Percentiles rank a stretch among this genome's conserved stretches.
Conservation (phyloP, 1,140 invertebrate species). For the Drosophila miranda region DNA sequence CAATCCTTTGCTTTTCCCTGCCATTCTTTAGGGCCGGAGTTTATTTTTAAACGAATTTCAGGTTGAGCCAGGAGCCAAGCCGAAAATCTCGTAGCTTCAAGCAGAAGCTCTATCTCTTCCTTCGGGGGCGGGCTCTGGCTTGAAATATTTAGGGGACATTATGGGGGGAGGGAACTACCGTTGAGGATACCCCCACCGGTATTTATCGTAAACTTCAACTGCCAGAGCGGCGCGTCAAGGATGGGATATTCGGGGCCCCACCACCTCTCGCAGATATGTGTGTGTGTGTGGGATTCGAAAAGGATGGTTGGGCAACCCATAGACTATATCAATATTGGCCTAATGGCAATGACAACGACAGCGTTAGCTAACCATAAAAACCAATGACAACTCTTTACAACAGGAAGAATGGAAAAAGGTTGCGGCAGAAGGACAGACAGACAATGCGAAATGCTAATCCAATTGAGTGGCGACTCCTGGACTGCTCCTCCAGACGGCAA, state of each 20-base stretch:
- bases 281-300: too few relatives aligned
- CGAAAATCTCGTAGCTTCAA: conserved; percentile 18
- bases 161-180: conserved; percentile 53
- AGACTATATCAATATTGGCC: conserved; percentile 65
- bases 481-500: conserved; percentile 41
- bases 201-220: conserved; percentile 80
- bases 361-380: conserved; percentile 61
- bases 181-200: conserved; percentile 41
- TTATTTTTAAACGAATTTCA: conserved; percentile 61
- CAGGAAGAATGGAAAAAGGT: conserved; percentile 1
- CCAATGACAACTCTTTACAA: conserved; percentile 62
- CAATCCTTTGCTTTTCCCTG: conserved; percentile 31
- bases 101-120: conserved; percentile 4
- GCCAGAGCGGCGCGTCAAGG: conserved; percentile 68
- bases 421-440: neutral
- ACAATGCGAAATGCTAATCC: conserved; percentile 54
- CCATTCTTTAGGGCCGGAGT: conserved; percentile 28
- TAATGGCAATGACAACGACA: conserved; percentile 48
- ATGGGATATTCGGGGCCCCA: conserved; percentile 71
- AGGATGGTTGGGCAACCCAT: conserved; percentile 8
- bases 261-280: conserved; percentile 26
- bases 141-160: conserved; percentile 71
- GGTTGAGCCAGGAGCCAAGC: conserved; percentile 8
- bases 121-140: conserved; percentile 20
- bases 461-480: conserved; percentile 35